Conservation (phyloP, 2,797 vertebrate genomes). For the Notamacropus eugenii region DNA sequence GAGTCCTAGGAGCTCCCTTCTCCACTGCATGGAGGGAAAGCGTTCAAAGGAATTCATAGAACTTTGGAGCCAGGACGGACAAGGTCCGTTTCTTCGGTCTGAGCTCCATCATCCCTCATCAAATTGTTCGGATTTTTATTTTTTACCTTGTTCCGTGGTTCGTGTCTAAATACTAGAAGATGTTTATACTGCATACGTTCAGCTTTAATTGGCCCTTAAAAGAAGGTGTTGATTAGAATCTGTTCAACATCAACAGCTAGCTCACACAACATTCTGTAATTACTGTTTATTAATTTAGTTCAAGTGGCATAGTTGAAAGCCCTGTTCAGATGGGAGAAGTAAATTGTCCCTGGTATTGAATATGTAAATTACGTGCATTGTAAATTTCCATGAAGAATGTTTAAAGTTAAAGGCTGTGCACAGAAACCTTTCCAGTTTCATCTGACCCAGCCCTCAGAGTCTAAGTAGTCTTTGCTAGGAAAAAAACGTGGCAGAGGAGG, state of each 20-base stretch:
- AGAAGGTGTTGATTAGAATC: constrained; percentile 92
- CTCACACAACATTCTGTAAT: constrained; percentile 91
- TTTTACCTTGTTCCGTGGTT: constrained; percentile 86
- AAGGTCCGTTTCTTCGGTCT: constrained; percentile 77
- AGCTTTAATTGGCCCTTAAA: constrained; percentile 91
- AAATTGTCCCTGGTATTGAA: constrained; percentile 91
- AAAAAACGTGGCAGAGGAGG: constrained; percentile 1
- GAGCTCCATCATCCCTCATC: constrained; percentile 78
- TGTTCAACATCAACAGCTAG: constrained; percentile 90
- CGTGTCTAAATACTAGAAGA: constrained; percentile 89
- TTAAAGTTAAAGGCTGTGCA: constrained; percentile 86
- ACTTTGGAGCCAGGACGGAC: constrained; percentile 71
- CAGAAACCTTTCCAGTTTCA: constrained; percentile 83
- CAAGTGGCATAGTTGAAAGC: constrained; percentile 91
- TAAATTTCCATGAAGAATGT: constrained; percentile 88
- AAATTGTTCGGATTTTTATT: constrained; percentile 86
- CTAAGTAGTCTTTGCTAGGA: constrained; percentile 39
- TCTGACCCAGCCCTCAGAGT: constrained; percentile 78
- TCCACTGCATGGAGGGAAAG: constrained; percentile 57
- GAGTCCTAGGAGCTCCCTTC: constrained; percentile 46
- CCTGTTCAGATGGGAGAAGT: constrained; percentile 90
- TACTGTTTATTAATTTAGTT: constrained; percentile 92
- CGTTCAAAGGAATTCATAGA: constrained; percentile 77
- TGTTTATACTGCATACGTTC: constrained; percentile 91
- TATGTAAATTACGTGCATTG: constrained; percentile 89